Conservation (phyloP, 2,113 vertebrate species). For the Mionectes macconnelli region DNA sequence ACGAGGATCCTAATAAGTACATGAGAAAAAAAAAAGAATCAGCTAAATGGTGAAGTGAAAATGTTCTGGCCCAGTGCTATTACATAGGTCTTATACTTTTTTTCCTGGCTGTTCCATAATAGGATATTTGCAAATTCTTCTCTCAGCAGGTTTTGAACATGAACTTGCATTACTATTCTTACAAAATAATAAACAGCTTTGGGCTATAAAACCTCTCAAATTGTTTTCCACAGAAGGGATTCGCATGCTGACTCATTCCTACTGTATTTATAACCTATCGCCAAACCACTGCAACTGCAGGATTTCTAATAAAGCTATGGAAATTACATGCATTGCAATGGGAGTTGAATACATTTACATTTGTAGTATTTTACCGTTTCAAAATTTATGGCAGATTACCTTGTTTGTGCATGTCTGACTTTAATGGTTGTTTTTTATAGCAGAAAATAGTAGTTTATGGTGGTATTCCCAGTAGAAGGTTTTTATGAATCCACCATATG, state of each 20-base stretch:
- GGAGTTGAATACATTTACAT: slow-evolving; percentile 81
- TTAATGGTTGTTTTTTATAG: slow-evolving; percentile 80
- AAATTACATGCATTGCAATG: slow-evolving; percentile 77
- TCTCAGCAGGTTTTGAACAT: slow-evolving; percentile 75
- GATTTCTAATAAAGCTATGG: slow-evolving; percentile 81
- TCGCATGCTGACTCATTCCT: slow-evolving; percentile 83
- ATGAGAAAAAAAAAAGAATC: background rate
- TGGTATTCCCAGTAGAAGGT: slow-evolving; percentile 79
- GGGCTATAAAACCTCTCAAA: slow-evolving; percentile 77
- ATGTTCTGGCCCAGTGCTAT: slow-evolving; percentile 1
- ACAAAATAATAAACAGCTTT: slow-evolving; percentile 80
- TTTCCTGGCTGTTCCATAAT: slow-evolving; percentile 35
- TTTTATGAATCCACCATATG: slow-evolving; percentile 79
- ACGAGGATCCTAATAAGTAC: background rate
- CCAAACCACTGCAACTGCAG: slow-evolving; percentile 69
- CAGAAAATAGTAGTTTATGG: slow-evolving; percentile 80
- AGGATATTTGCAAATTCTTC: slow-evolving; percentile 69
- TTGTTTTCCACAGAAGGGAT: slow-evolving; percentile 77
- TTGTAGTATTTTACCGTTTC: slow-evolving; percentile 76
- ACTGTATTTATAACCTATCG: slow-evolving; percentile 77
- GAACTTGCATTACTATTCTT: slow-evolving; percentile 76
- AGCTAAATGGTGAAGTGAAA: slow-evolving; percentile 20
- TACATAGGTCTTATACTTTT: slow-evolving; percentile 8
- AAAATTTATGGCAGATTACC: slow-evolving; percentile 84
- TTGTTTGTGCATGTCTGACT: slow-evolving; percentile 82